Evolutionary conservation across 2,888 invertebrate species (phyloP).

Genomic region (Blera fallax): DNA sequence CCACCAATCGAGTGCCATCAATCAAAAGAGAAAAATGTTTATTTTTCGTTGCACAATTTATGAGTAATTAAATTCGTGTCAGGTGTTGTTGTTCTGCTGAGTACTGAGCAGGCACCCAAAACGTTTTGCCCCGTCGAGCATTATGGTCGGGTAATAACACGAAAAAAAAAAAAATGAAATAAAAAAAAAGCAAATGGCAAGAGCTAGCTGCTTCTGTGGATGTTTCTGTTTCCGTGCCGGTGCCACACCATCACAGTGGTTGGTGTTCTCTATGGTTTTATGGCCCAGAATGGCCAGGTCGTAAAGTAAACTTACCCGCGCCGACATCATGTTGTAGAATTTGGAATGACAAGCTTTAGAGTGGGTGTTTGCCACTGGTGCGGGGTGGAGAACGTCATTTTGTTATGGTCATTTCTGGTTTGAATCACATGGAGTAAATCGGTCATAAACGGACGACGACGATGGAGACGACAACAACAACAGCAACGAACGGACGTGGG

Average conservation of each 20-base stretch:
- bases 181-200: neutral
- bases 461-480: neutral
- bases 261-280: constrained; percentile 40
- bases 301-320: constrained; percentile 46
- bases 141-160: constrained; percentile 39
- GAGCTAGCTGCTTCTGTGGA: constrained; percentile 33
- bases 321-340: constrained; percentile 17
- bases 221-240: constrained; percentile 45
- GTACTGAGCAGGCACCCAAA: constrained; percentile 23
- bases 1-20: constrained; percentile 71
- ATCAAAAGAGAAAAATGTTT: constrained; percentile 63
- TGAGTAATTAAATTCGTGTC: constrained; percentile 72
- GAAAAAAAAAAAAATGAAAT: neutral
- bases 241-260: neutral
- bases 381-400: neutral
- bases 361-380: neutral
- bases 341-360: constrained; percentile 27
- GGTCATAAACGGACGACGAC: constrained; percentile 41
- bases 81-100: constrained; percentile 55
- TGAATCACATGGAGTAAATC: constrained; percentile 38
- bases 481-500: constrained; percentile 22
- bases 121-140: constrained; percentile 42
- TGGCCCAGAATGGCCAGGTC: constrained; percentile 38
- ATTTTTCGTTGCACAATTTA: constrained; percentile 70
- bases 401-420: constrained; percentile 42